Conservation (phyloP, 37 sponge, comb jelly and placozoan genomes). For the Bolinopsis microptera region DNA sequence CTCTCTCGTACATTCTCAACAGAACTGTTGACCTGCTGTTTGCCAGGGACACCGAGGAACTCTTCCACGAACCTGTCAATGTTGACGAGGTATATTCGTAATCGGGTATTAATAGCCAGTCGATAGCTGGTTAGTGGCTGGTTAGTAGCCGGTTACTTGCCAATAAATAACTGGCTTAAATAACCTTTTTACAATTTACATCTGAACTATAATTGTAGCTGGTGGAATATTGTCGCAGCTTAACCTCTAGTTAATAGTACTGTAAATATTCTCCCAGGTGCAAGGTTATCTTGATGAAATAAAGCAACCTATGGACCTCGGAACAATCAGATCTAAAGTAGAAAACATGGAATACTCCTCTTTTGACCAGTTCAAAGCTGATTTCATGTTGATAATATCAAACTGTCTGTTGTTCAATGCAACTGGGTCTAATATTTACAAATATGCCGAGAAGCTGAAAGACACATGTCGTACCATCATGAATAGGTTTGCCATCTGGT, state of each 20-base stretch:
- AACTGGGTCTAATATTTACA: slow-evolving; percentile 85
- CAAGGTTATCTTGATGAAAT: slow-evolving; percentile 91
- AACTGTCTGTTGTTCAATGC: slow-evolving; percentile 93
- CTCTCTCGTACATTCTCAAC: slow-evolving; percentile 76
- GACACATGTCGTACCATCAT: slow-evolving; percentile 15
- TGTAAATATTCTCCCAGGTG: no score
- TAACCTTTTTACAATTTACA: no score
- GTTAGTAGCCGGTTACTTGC: no score
- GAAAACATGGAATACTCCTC: slow-evolving; percentile 74
- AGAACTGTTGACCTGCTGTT: slow-evolving; percentile 72
- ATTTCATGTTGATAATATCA: slow-evolving; percentile 83
- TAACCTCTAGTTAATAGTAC: no score
- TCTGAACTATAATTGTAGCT: no score
- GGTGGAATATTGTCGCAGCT: no score
- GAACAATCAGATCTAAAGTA: slow-evolving; percentile 82
- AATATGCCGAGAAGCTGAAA: slow-evolving; percentile 79
- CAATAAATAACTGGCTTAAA: background rate
- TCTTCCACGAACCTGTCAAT: slow-evolving; percentile 93
- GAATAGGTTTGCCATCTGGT: background rate
- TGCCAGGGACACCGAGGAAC: slow-evolving; percentile 81
- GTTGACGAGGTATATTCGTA: slow-evolving; percentile 84
- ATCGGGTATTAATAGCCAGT: no score
- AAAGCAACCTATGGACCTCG: slow-evolving; percentile 90
- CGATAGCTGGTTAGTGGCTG: no score
- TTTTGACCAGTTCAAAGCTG: slow-evolving; percentile 85